phyloP scores from a whole-genome alignment of 1,140 invertebrate species.

The Drosophila ohnishii region DNA sequence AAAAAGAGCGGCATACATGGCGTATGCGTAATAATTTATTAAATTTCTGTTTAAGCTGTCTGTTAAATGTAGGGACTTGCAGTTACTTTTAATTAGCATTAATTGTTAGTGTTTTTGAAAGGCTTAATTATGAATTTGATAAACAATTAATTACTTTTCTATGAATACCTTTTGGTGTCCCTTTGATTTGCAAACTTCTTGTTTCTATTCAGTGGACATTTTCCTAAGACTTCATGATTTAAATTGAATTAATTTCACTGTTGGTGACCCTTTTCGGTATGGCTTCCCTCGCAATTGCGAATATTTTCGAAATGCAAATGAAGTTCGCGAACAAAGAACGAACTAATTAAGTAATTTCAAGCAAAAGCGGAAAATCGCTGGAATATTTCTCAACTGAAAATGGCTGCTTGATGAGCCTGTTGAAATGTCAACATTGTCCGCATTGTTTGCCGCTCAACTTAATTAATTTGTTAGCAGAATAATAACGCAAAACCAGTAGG shows the following conservation, averaged over 20 bases:
- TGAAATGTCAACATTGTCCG: constrained; percentile 57
- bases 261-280: constrained; percentile 3
- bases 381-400: constrained; percentile 37
- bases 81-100: neutral
- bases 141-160: neutral
- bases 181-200: constrained; percentile 2
- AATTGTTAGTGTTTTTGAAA: neutral
- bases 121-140: neutral
- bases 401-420: constrained; percentile 27
- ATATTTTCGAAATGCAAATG: constrained; percentile 48
- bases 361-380: constrained; percentile 21
- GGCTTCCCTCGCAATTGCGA: constrained; percentile 15
- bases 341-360: constrained; percentile 49
- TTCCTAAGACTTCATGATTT: constrained; percentile 9
- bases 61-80: neutral
- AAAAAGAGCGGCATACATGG: neutral
- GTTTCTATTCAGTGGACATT: constrained; percentile 15
- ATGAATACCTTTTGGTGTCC: neutral
- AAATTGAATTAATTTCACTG: constrained; percentile 25
- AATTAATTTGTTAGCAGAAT: constrained; percentile 75
- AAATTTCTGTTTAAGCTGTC: neutral
- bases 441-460: constrained; percentile 59
- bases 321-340: constrained; percentile 38
- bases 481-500: constrained; percentile 16
- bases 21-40: constrained; percentile 11